Evolutionary conservation across 2,113 vertebrate genomes (phyloP).

Genomic region (Protomyctophum bolini): DNA sequence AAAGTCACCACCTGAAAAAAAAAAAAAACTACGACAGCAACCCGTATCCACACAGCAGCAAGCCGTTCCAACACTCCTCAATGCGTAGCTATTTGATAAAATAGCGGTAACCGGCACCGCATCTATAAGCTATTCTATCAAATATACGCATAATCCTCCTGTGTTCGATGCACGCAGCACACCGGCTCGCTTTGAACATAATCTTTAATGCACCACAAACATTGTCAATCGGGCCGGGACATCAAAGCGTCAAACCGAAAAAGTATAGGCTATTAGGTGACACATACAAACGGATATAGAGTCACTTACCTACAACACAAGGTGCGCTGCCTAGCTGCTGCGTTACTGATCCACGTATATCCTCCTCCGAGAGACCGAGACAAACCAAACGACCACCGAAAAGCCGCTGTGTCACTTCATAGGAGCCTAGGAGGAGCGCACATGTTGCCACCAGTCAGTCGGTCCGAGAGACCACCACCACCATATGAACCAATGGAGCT

Average conservation of each 20-base stretch:
- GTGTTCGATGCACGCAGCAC: too few relatives aligned
- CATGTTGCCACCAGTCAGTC: conserved; percentile 56
- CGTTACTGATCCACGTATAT: conserved; percentile 46
- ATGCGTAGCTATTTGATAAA: too few relatives aligned
- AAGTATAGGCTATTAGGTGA: background rate
- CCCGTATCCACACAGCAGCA: too few relatives aligned
- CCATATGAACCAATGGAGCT: conserved; percentile 49
- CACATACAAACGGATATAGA: conserved; percentile 27
- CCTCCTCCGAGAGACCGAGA: conserved; percentile 46
- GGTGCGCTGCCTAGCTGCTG: conserved; percentile 56
- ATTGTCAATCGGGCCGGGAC: too few relatives aligned
- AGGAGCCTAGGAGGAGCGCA: conserved; percentile 52
- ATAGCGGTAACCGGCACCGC: too few relatives aligned
- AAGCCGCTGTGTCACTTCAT: conserved; percentile 64
- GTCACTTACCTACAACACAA: conserved; percentile 70
- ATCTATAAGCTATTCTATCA: too few relatives aligned
- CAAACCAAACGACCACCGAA: conserved; percentile 22
- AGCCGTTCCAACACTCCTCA: too few relatives aligned
- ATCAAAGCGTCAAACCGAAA: background rate
- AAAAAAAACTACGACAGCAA: too few relatives aligned
- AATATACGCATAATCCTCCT: too few relatives aligned
- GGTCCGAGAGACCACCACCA: conserved; percentile 34
- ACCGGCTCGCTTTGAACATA: too few relatives aligned
- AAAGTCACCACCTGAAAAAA: background rate
- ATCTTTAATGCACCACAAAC: too few relatives aligned